Conservation (phyloP, 2,888 invertebrate species). For the Mythimna pallens region DNA sequence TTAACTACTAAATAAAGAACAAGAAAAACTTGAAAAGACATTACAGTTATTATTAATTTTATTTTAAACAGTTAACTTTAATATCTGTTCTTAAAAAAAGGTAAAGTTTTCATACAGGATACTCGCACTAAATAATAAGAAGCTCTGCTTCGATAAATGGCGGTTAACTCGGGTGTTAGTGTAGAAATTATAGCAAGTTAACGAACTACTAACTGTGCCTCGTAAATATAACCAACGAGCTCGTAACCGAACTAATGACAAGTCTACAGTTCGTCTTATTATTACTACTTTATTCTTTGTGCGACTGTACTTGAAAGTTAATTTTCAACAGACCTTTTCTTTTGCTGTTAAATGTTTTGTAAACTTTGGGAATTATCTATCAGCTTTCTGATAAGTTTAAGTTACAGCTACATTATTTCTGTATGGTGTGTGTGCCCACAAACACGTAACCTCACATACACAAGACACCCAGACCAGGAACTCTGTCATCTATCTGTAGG, state of each 20-base stretch:
- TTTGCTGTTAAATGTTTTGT: no score
- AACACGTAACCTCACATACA: no score
- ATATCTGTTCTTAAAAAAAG: conserved; percentile 17
- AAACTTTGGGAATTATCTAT: not conserved
- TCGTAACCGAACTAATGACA: conserved; percentile 53
- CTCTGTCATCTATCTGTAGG: no score
- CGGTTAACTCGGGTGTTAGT: conserved; percentile 43
- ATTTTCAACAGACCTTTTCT: not conserved
- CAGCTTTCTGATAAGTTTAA: not conserved
- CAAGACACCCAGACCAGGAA: no score
- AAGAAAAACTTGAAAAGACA: not conserved
- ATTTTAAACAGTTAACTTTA: conserved; percentile 15
- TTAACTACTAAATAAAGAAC: not conserved
- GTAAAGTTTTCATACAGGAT: conserved; percentile 29
- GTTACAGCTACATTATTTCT: not conserved
- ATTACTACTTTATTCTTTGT: not conserved
- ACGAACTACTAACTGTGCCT: conserved; percentile 51
- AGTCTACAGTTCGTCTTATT: conserved; percentile 30
- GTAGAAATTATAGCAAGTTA: conserved; percentile 55
- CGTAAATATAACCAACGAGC: conserved; percentile 58
- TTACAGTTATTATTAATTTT: conserved; percentile 1
- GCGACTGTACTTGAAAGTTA: not conserved
- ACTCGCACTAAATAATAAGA: conserved; percentile 26
- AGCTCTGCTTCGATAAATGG: conserved; percentile 34
- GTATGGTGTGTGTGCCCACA: no score